Evolutionary conservation across 1,140 invertebrate species (phyloP).

Genomic region (Atta cephalotes): DNA sequence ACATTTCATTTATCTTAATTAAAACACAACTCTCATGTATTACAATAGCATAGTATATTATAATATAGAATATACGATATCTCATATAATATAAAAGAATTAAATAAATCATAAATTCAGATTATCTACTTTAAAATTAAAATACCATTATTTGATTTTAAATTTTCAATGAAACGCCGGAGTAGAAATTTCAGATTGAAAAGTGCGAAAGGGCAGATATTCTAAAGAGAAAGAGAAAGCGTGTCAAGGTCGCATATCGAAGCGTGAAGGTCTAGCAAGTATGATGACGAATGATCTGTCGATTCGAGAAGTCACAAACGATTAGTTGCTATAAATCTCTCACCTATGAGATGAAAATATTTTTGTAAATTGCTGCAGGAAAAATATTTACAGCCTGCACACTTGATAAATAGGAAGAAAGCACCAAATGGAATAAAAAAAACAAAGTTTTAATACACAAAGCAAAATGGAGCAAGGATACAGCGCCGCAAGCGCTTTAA

Average conservation of each 20-base stretch:
- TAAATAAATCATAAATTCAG: conserved; percentile 4
- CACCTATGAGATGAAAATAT: not conserved
- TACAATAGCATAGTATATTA: not conserved
- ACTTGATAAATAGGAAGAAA: not conserved
- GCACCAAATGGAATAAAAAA: conserved; percentile 9
- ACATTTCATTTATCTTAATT: not conserved
- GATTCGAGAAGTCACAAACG: not conserved
- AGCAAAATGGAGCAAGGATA: conserved; percentile 35
- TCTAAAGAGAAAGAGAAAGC: conserved; percentile 73
- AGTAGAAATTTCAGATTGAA: conserved; percentile 29
- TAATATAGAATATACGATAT: not conserved
- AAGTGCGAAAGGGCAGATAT: conserved; percentile 46
- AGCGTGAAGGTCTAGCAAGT: conserved; percentile 68
- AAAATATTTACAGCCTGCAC: not conserved
- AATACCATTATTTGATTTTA: not conserved
- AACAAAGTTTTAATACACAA: conserved; percentile 33
- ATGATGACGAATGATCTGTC: conserved; percentile 35
- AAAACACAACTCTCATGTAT: not conserved
- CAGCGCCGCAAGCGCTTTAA: conserved; percentile 44
- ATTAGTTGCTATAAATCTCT: not conserved
- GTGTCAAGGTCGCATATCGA: conserved; percentile 78
- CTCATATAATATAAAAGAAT: not conserved
- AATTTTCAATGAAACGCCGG: not conserved
- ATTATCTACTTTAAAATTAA: not conserved
- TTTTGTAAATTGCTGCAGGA: not conserved